Evolutionary conservation across 1,140 invertebrate genomes (phyloP).

Genomic region (Ephestia elutella): DNA sequence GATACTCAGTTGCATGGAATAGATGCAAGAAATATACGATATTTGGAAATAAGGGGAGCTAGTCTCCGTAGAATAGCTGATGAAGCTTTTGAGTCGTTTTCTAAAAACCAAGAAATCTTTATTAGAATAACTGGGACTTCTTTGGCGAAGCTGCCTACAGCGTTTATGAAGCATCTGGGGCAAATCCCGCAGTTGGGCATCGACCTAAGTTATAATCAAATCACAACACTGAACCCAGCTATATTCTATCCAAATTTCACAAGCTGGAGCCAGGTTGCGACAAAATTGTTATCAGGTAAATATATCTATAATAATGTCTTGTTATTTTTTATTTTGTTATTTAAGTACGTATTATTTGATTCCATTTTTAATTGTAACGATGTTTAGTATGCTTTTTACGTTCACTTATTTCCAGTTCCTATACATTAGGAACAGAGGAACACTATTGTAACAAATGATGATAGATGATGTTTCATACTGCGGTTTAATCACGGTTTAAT

Average conservation of each 20-base stretch:
- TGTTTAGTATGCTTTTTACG: background rate
- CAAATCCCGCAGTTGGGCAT: conserved; percentile 86
- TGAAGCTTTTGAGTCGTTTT: conserved; percentile 81
- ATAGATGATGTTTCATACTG: conserved; percentile 14
- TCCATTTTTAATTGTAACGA: background rate
- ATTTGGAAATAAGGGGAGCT: conserved; percentile 85
- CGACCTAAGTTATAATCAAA: conserved; percentile 87
- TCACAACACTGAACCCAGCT: conserved; percentile 85
- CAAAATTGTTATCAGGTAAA: conserved; percentile 84
- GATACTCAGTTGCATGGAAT: conserved; percentile 80
- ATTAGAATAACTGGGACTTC: conserved; percentile 84
- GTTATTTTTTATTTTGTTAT: too few relatives aligned
- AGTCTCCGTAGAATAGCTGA: conserved; percentile 80
- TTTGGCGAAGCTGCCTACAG: conserved; percentile 83
- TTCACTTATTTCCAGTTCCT: background rate
- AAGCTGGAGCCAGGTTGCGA: conserved; percentile 88
- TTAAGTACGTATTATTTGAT: too few relatives aligned
- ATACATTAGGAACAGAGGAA: background rate
- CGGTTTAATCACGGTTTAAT: conserved; percentile 21
- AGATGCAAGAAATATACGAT: conserved; percentile 83
- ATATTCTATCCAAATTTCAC: conserved; percentile 88
- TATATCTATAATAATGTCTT: conserved; percentile 9
- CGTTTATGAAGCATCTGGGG: conserved; percentile 84
- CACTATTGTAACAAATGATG: conserved; percentile 13
- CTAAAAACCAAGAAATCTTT: conserved; percentile 79